phyloP scores from a whole-genome alignment of 2,113 vertebrate species.

The Delphinapterus leucas region DNA sequence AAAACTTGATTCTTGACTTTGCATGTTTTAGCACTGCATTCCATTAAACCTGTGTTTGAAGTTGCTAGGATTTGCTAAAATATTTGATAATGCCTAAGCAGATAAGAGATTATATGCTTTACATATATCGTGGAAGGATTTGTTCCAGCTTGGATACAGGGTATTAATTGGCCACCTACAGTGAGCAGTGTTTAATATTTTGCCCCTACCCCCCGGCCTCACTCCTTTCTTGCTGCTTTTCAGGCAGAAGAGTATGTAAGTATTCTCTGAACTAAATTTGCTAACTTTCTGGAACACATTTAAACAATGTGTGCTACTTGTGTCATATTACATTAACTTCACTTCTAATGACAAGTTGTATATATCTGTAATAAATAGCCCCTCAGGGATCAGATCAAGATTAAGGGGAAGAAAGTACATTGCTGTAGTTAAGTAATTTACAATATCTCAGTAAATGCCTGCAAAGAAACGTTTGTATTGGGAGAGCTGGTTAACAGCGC shows the following conservation, averaged over 20 bases:
- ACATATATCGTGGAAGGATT: constrained; percentile 87
- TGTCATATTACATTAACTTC: constrained; percentile 87
- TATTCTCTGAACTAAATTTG: constrained; percentile 84
- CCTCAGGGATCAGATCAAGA: constrained; percentile 85
- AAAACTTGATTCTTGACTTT: constrained; percentile 85
- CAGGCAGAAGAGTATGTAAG: constrained; percentile 81
- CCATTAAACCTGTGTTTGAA: constrained; percentile 89
- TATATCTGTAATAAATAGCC: constrained; percentile 87
- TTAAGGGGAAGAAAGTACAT: constrained; percentile 82
- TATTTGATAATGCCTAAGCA: constrained; percentile 90
- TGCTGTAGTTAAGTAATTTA: constrained; percentile 84
- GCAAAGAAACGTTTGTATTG: constrained; percentile 76
- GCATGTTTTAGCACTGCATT: constrained; percentile 86
- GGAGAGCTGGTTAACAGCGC: constrained; percentile 76
- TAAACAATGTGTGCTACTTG: constrained; percentile 86
- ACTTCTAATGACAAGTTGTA: constrained; percentile 86
- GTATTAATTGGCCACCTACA: constrained; percentile 91
- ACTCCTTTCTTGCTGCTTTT: constrained; percentile 80
- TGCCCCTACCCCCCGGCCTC: constrained; percentile 66
- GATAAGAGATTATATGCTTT: constrained; percentile 90
- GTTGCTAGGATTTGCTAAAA: constrained; percentile 88
- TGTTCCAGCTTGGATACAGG: constrained; percentile 84
- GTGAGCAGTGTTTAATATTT: constrained; percentile 87
- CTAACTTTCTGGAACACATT: constrained; percentile 87
- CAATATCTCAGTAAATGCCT: constrained; percentile 83